Base-by-base conservation (phyloP, 1,140 invertebrate species). In the Harpegnathos saltator region DNA sequence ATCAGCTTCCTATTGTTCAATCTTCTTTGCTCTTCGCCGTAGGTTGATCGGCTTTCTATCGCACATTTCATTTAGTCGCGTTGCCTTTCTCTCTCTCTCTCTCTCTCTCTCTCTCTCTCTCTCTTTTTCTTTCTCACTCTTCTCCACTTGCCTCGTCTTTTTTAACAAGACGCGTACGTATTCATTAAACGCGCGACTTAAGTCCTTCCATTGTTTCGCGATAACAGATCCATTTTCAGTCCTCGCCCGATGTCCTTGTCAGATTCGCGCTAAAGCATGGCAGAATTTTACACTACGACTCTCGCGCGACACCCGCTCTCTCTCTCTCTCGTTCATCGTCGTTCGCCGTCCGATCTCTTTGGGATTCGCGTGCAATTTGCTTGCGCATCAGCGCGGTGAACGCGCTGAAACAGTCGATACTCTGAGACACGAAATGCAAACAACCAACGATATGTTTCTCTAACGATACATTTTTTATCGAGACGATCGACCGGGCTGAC, bases 21-120 rank as follows among this genome's bases (percentile, higher is more conserved):
- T 82, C 24, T 52, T n/a, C 29, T 44, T 54, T 26, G 1, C 54
- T 26, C 22, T 9, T 50, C 38, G 48, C 33, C 33, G 5, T 19
- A 15, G 52, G 14, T 52, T 62, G 52, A 63, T 75, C 44, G 50
- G 1, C 15, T 54, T 68, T 78, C 22, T 24, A 52, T 82, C 22
- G 61, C 54, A 52, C 29, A 38, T 82, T 82, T 69, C 19, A 61
- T 61, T 73, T n/a, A 69, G 1, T 19, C 4, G 62, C 15, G 56
- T 59, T 48, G 11, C 11, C 22, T 19, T n/a, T n/a, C 9, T 44
- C 48, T 19, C 17, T n/a, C 1, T 22, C 38, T 33, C 15, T 44
- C 19, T 65, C 26, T 11, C 24, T n/a, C 15, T 44, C 29, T 44
- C 38, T 44, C 38, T 44, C 38, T 44, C 38, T 44, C 33, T 19